phyloP scores from a whole-genome alignment of 2,888 invertebrate genomes.

The Monochamus alternatus region DNA sequence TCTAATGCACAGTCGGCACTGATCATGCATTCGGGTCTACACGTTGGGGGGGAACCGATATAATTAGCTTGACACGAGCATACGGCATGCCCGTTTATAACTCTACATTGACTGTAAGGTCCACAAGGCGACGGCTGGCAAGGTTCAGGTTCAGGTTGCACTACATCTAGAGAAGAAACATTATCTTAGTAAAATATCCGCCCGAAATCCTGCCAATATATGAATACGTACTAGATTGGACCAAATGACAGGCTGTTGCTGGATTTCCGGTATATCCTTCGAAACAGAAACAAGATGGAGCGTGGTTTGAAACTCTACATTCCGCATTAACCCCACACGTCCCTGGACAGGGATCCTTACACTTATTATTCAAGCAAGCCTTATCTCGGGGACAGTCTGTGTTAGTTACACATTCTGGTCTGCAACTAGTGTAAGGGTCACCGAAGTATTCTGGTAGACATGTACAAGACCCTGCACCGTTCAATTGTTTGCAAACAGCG shows the following conservation, averaged over 20 bases:
- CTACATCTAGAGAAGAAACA: conserved; percentile 61
- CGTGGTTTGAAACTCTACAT: conserved; percentile 87
- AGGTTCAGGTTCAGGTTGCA: conserved; percentile 74
- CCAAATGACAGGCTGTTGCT: conserved; percentile 70
- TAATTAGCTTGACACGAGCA: conserved; percentile 86
- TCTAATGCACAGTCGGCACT: conserved; percentile 85
- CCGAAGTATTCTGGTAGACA: conserved; percentile 89
- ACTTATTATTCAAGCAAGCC: conserved; percentile 90
- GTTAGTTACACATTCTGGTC: conserved; percentile 89
- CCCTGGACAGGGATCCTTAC: conserved; percentile 87
- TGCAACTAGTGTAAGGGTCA: conserved; percentile 89
- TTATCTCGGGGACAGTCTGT: conserved; percentile 84
- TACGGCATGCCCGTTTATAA: conserved; percentile 81
- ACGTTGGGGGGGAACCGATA: conserved; percentile 83
- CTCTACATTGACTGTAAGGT: conserved; percentile 83
- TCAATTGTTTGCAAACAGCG: conserved; percentile 86
- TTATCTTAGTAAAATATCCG: not conserved
- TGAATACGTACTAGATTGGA: conserved; percentile 64
- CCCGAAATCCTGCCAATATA: conserved; percentile 12
- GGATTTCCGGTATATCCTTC: conserved; percentile 88
- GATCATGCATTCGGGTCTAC: conserved; percentile 84
- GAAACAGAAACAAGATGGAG: conserved; percentile 85
- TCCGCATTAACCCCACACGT: conserved; percentile 87
- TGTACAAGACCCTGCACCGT: conserved; percentile 87
- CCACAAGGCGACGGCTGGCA: conserved; percentile 86